A percentile compares a stretch with the other conserved stretches of the same genome.
Evolutionary conservation across 2,888 invertebrate genomes (phyloP).

Genomic region (Lymantria monacha): DNA sequence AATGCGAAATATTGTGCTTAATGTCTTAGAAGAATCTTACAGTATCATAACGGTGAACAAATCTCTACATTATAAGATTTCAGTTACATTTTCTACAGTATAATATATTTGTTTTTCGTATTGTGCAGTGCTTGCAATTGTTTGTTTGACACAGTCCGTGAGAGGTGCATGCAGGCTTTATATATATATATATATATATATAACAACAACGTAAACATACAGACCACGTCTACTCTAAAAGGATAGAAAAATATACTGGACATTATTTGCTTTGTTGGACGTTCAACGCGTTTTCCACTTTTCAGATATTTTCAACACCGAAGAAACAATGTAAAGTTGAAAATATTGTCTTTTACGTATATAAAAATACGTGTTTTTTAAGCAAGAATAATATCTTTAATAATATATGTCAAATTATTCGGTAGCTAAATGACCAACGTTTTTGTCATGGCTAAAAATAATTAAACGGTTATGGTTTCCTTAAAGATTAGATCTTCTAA

Average conservation of each 20-base stretch:
- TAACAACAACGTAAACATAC: constrained; percentile 17
- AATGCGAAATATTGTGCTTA: constrained; percentile 11
- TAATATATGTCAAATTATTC: no score
- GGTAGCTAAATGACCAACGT: no score
- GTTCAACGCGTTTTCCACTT: not conserved
- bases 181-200: constrained; percentile 24
- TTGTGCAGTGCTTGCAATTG: constrained; percentile 12
- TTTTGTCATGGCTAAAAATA: no score
- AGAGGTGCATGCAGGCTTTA: constrained; percentile 23
- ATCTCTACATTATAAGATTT: not conserved
- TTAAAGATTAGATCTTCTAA: no score
- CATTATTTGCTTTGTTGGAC: not conserved
- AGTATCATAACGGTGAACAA: constrained; percentile 5
- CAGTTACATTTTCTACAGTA: not conserved
- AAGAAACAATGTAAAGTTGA: no score
- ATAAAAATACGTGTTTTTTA: no score
- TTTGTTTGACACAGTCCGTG: constrained; percentile 20
- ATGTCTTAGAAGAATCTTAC: constrained; percentile 9
- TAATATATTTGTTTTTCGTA: constrained; percentile 1
- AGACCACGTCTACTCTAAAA: constrained; percentile 15
- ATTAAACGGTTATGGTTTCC: no score
- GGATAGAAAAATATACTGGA: constrained; percentile 28
- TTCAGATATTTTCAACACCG: no score
- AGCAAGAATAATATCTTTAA: no score
- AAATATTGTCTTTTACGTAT: no score